Conservation (phyloP, 2,113 vertebrate species). For the Cottus gobio region DNA sequence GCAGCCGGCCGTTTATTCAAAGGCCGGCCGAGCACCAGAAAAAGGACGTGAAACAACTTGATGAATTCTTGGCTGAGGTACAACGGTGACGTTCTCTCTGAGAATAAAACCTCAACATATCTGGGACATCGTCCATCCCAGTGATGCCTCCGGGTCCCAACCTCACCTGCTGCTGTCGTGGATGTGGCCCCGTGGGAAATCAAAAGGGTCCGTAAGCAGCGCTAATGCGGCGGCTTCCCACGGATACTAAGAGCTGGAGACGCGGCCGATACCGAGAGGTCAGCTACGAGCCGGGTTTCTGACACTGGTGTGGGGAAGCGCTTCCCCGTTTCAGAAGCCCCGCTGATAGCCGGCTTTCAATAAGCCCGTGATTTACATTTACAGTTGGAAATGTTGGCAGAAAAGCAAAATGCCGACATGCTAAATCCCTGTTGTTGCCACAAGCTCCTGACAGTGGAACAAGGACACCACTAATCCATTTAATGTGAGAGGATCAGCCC, state of each 20-base stretch:
- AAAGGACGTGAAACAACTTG: constrained; percentile 3
- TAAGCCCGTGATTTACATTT: constrained; percentile 19
- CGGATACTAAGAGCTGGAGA: constrained; percentile 57
- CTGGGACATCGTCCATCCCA: constrained; percentile 28
- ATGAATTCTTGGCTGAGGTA: not conserved
- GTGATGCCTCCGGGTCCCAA: constrained; percentile 31
- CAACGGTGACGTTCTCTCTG: not conserved
- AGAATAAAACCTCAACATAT: constrained; percentile 25
- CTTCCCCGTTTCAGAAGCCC: not conserved
- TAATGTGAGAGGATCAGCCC: constrained; percentile 78
- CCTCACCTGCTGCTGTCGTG: constrained; percentile 64
- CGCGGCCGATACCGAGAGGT: constrained; percentile 36
- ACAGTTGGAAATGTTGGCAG: constrained; percentile 9
- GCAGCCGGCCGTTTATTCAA: constrained; percentile 27
- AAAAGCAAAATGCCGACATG: constrained; percentile 7
- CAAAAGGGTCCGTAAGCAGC: constrained; percentile 59
- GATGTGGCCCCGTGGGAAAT: constrained; percentile 74
- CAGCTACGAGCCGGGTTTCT: constrained; percentile 39
- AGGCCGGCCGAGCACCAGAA: constrained; percentile 26
- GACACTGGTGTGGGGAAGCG: constrained; percentile 20
- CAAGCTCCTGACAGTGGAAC: constrained; percentile 57
- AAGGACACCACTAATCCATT: constrained; percentile 73
- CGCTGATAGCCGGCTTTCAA: not conserved
- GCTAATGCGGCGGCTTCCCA: constrained; percentile 78
- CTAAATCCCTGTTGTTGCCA: constrained; percentile 53